Evolutionary conservation across 2,888 invertebrate species (phyloP), one percentile per base, ranked within the genome.

Genomic region (Lottia gigantea): DNA sequence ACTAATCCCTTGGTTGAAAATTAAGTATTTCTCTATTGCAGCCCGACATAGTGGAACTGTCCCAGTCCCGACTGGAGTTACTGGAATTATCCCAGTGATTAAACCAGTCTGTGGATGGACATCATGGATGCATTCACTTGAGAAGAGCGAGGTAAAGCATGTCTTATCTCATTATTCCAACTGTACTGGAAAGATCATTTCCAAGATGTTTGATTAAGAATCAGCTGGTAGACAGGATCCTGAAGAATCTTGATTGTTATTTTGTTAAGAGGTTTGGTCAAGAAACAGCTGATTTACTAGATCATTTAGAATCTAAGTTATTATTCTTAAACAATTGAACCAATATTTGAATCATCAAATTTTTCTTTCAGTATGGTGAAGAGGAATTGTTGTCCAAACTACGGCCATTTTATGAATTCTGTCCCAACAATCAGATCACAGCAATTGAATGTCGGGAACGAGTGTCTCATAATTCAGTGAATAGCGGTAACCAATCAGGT

Each of bases 81-180:
- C 71, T 40, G 64, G 55, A 14, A 66, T 64, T 26, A 73, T 77
- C 14, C 70, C 74, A n/a, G 66, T 73, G 4, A 67, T 68, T 0
- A 71, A 75, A 64, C 31, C 71, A n/a, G 61, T 90, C 49, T 88
- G 91, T 12, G 95, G 95, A 0, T 96, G 95, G 95, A 93, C 93
- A 0, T 87, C 90, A 16, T 96, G 95, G 95, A 90, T 94, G 75
- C 95, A 93, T 40, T 40, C 40, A 40, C 40, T 1, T 6, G 40
- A 40, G 40, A 40, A 40, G 11, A 40, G 40, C 11, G 40, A 40
- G 40, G 40, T 40, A 40, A 40, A 11, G 11, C 11, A 40, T 6
- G 11, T 8, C 11, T 40, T n/a, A n/a, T n/a, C n/a, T 31, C 31
- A 31, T 31, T 31, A 31, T 3, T 31, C 31, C 31, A 31, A n/a